phyloP scores from a whole-genome alignment of 1,140 invertebrate genomes.

The Aphidius gifuensis region DNA sequence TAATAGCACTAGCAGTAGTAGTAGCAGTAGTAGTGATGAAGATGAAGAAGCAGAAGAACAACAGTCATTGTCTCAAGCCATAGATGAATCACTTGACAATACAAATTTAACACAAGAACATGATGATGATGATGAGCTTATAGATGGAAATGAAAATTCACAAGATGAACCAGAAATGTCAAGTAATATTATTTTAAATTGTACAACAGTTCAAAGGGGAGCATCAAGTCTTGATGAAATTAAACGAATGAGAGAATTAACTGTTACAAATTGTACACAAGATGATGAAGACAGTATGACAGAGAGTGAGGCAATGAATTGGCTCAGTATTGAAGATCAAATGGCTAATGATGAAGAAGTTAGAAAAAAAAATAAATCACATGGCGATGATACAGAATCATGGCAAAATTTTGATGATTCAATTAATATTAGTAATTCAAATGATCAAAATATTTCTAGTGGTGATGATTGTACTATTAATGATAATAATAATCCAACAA shows the following conservation, averaged over 20 bases:
- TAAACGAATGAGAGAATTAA: constrained; percentile 26
- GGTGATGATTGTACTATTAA: no score
- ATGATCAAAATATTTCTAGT: no score
- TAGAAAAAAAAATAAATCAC: neutral
- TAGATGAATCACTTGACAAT: neutral
- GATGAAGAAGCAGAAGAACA: neutral
- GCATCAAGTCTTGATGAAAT: constrained; percentile 35
- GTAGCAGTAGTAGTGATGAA: neutral
- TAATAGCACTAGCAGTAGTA: no score
- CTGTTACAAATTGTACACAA: neutral
- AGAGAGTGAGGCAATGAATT: constrained; percentile 25
- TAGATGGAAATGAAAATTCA: neutral
- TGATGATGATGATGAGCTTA: constrained; percentile 2
- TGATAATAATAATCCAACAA: no score
- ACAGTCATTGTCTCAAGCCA: neutral
- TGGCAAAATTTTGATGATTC: neutral
- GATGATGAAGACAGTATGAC: constrained; percentile 26
- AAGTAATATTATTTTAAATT: constrained; percentile 38
- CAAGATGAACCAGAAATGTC: neutral
- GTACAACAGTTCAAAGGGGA: constrained; percentile 30
- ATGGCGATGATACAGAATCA: neutral
- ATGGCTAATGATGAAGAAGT: neutral
- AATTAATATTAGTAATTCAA: no score
- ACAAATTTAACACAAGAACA: neutral
- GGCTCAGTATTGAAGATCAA: constrained; percentile 18